A percentile compares a stretch with the other conserved stretches of the same genome.
These are phyloP conservation scores for Andrena chrysosceles DNA, from an alignment of 2,888 invertebrate species.

Conservation along the genomic window DNA sequence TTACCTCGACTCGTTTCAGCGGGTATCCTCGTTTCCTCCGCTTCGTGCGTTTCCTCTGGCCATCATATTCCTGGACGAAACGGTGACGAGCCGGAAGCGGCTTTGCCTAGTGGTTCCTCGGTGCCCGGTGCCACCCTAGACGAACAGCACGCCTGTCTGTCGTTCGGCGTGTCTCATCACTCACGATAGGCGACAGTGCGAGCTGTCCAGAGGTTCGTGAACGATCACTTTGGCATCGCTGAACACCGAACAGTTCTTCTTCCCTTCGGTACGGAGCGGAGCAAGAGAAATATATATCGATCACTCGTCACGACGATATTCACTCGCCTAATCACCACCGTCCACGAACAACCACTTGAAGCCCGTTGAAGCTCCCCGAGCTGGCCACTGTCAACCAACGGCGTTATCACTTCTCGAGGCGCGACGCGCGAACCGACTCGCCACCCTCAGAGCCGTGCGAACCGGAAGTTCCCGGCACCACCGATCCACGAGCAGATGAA, in stretches of 20 bases:
- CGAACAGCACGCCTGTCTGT: neutral
- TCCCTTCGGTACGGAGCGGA: neutral
- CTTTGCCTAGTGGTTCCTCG: neutral
- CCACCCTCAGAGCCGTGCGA: conserved; percentile 28
- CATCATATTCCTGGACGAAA: conserved; percentile 62
- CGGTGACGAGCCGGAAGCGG: neutral
- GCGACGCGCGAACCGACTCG: conserved; percentile 22
- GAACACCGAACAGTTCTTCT: conserved; percentile 7
- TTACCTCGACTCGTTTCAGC: conserved; percentile 66
- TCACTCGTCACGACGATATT: conserved; percentile 35
- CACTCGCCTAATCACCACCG: conserved; percentile 32
- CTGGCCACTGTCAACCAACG: conserved; percentile 41
- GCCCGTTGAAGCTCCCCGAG: neutral
- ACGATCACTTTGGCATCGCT: conserved; percentile 25
- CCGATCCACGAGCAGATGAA: conserved; percentile 20
- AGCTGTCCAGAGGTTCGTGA: conserved; percentile 20
- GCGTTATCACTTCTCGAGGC: conserved; percentile 16
- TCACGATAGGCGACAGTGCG: conserved; percentile 1
- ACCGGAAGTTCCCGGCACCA: conserved; percentile 45
- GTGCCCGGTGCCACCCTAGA: neutral
- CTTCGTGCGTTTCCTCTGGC: conserved; percentile 41
- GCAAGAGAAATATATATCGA: neutral
- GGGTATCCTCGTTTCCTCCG: conserved; percentile 62
- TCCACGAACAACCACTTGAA: conserved; percentile 33
- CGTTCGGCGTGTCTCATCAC: conserved; percentile 38